Evolutionary conservation across 2,797 vertebrate species (phyloP), one percentile per base, ranked within the genome.

Genomic region (Balearica regulorum): DNA sequence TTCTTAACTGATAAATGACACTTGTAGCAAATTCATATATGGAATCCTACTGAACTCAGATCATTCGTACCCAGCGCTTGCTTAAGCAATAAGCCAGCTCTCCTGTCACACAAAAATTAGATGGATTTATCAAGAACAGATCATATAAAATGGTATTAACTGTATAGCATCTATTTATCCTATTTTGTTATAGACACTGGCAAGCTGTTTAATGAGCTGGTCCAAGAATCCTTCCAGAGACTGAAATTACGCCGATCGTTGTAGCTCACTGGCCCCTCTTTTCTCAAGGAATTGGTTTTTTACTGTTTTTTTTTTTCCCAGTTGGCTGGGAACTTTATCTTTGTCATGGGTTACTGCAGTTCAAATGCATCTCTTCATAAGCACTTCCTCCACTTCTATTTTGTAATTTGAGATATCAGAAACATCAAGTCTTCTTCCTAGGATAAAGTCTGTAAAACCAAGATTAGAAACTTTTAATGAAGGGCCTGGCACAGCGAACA

Each of bases 301-400:
- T 85, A 46, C 2, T 53, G 22, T 0, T 28, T 62, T 70, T 70
- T n/a, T n/a, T n/a, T 46, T 49, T 8, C 46, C 41, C 62, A 61
- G 8, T 1, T 86, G 86, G 26, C 39, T 71, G 28, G 35, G 31
- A 86, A 77, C 35, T 58, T 83, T 58, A 15, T 53, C 39, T 77
- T 87, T 44, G 46, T 72, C 31, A 44, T 5, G 13, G 25, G 13
- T 28, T 82, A 82, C 29, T 55, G 16, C 49, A 60, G 58, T 62
- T 86, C 39, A 89, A 89, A 89, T 35, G 26, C 16, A 26, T 35
- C 35, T 71, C 61, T 46, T 83, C 28, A 1, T 1, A 75, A 61
- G 78, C 0, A 0, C 62, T 68, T 76, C 49, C 37, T 69, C 29
- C 37, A 49, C 17, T 62, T 44, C 0, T 8, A 35, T 58, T 83